These are phyloP conservation scores for Aphelenchoides besseyi DNA, from an alignment of 1,140 invertebrate genomes.

Conservation along the genomic window DNA sequence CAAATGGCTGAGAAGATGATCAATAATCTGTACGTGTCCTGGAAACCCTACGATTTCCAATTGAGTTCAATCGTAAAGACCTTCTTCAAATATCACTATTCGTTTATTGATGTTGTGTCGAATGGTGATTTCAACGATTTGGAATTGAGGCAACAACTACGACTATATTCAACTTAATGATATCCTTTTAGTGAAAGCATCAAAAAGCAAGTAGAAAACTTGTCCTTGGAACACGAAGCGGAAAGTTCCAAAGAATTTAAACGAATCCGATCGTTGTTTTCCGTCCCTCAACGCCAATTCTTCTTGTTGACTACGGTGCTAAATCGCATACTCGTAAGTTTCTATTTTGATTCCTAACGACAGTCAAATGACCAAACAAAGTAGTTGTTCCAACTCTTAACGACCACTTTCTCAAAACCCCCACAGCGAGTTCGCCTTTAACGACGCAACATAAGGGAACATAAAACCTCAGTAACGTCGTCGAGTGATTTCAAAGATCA, in stretches of 20 bases:
- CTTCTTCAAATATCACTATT: conserved; percentile 1
- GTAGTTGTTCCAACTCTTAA: too few relatives aligned
- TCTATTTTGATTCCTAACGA: neutral
- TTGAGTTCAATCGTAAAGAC: conserved; percentile 8
- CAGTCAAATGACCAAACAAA: neutral
- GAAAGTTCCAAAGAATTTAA: conserved; percentile 19
- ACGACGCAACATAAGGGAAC: too few relatives aligned
- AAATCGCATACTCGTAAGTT: conserved; percentile 5
- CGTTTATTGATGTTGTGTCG: conserved; percentile 4
- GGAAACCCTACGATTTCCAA: neutral
- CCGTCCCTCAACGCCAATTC: neutral
- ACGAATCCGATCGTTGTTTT: neutral
- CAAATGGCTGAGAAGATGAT: conserved; percentile 7
- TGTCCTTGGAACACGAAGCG: conserved; percentile 11
- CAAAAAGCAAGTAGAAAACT: conserved; percentile 7
- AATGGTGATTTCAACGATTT: conserved; percentile 3
- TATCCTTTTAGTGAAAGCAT: conserved; percentile 1
- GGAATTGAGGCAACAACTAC: conserved; percentile 11
- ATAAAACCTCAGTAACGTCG: too few relatives aligned
- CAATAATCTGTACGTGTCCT: neutral
- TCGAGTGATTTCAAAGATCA: too few relatives aligned
- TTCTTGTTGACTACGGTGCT: neutral
- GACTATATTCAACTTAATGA: conserved; percentile 6
- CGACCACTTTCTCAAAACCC: too few relatives aligned
- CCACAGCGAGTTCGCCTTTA: too few relatives aligned